These are phyloP conservation scores for Lepidochrysops patricia DNA, from an alignment of 2,888 invertebrate species.

Conservation along the genomic window DNA sequence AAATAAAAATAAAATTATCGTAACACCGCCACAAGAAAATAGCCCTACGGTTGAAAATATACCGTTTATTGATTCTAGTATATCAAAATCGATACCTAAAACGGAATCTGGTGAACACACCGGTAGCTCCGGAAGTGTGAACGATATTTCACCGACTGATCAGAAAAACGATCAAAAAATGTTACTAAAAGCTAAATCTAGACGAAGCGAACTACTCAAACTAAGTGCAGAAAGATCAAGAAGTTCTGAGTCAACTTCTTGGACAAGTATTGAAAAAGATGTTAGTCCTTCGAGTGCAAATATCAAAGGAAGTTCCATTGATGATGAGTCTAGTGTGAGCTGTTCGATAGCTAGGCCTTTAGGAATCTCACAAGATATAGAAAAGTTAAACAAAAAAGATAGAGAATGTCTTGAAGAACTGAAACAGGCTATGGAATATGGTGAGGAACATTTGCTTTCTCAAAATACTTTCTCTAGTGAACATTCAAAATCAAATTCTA, in stretches of 20 bases:
- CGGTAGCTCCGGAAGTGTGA: conserved; percentile 60
- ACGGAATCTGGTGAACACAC: conserved; percentile 61
- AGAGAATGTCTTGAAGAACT: conserved; percentile 75
- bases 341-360: conserved; percentile 86
- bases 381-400: conserved; percentile 78
- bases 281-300: conserved; percentile 75
- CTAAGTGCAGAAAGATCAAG: conserved; percentile 83
- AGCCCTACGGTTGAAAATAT: conserved; percentile 74
- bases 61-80: conserved; percentile 61
- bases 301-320: conserved; percentile 79
- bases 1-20: conserved; percentile 74
- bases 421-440: conserved; percentile 74
- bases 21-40: conserved; percentile 76
- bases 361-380: conserved; percentile 84
- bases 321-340: conserved; percentile 83
- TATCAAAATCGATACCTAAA: conserved; percentile 51
- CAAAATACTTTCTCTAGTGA: conserved; percentile 63
- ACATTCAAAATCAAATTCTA: conserved; percentile 63
- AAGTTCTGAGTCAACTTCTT: conserved; percentile 86
- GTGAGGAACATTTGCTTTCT: conserved; percentile 61
- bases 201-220: conserved; percentile 74
- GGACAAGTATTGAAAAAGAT: conserved; percentile 86
- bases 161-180: conserved; percentile 47
- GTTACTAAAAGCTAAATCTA: conserved; percentile 63
- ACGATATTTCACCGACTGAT: conserved; percentile 56